Evolutionary conservation across 2,888 invertebrate genomes (phyloP).

Genomic region (Drosophila diplacantha): DNA sequence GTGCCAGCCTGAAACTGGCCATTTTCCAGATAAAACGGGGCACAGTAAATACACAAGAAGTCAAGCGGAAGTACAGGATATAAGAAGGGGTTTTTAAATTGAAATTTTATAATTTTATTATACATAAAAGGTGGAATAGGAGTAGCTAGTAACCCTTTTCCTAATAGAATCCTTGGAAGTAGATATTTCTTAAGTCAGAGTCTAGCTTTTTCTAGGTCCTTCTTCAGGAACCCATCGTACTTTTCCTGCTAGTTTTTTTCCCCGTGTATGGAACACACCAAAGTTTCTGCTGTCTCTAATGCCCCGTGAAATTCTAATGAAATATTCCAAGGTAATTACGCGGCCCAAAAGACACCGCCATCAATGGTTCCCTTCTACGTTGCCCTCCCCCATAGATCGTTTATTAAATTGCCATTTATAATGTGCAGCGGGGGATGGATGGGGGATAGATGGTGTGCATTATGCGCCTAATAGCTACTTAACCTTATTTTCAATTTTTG

Average conservation of each 20-base stretch:
- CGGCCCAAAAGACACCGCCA: constrained; percentile 29
- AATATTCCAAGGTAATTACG: constrained; percentile 68
- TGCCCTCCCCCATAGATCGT: constrained; percentile 17
- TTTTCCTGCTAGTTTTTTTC: neutral
- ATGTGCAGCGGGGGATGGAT: constrained; percentile 9
- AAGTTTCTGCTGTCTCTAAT: constrained; percentile 50
- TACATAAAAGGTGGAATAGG: too few species aligned
- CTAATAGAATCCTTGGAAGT: too few species aligned
- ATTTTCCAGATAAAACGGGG: constrained; percentile 11
- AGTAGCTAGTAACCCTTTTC: neutral
- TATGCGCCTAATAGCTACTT: constrained; percentile 69
- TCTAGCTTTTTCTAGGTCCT: neutral
- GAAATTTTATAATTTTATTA: neutral
- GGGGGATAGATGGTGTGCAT: constrained; percentile 26
- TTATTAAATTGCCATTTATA: constrained; percentile 62
- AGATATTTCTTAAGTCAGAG: too few species aligned
- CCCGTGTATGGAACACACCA: constrained; percentile 30
- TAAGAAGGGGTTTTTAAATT: neutral
- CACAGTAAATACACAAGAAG: neutral
- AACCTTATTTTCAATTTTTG: constrained; percentile 73
- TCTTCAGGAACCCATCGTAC: neutral
- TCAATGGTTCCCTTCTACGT: constrained; percentile 4
- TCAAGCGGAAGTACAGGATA: too few species aligned
- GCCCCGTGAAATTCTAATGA: constrained; percentile 72
- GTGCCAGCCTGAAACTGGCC: constrained; percentile 14